Evolutionary conservation across 2,797 vertebrate genomes (phyloP), one percentile per base, ranked within the genome.

Genomic region (Sibirionetta formosa): DNA sequence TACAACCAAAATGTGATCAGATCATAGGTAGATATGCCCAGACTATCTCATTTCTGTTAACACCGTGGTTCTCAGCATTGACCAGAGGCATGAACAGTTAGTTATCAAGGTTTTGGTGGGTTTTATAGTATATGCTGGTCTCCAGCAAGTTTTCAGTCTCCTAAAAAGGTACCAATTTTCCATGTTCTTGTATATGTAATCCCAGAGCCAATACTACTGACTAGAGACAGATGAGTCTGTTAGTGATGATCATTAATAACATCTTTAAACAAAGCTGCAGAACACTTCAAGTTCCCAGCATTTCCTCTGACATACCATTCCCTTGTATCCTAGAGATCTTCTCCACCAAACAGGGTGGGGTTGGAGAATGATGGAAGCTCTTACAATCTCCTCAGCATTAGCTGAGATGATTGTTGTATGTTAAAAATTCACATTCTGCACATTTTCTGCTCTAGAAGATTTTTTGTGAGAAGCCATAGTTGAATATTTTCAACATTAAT

Each of bases 241-340:
- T 60, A 96, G 77, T 65, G 22, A 40, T 58, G 82, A 71, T 50
- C 44, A 36, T 51, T 91, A 97, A 96, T 94, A 95, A 93, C 48
- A 85, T 46, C 80, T 94, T 97, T 90, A 95, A 96, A 96, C 72
- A 96, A 95, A 92, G 81, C 84, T 97, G 95, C 70, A 77, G 70
- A 82, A 93, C 88, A 88, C 77, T 78, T 4, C 13, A 71, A 84
- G 72, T 97, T 96, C 82, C 73, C 93, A 69, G 42, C 40, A 14
- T 36, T 42, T 76, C 90, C 89, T 82, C 50, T 90, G 83, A 95
- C 86, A 60, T 71, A 82, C 73, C 38, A 94, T 77, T 95, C 26
- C 42, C 69, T 75, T 61, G 69, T 82, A 86, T 35, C 42, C 88
- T 80, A 56, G 58, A 77, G 60, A 80, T 31, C 46, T 94, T n/a